Conservation (phyloP, 2,888 invertebrate species). For the Calliopum simillimum region DNA sequence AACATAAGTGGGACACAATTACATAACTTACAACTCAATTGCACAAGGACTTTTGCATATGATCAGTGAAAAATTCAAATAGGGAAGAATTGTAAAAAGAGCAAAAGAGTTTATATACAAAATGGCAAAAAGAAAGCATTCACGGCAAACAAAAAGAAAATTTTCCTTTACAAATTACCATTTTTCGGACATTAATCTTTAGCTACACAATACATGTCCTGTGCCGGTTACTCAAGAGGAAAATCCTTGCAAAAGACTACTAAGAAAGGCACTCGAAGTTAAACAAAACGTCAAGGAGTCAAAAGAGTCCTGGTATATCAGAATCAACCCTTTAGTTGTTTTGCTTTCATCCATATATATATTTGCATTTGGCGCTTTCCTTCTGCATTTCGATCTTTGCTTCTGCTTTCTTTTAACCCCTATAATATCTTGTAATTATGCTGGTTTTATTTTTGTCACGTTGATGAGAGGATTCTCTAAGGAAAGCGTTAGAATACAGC, state of each 20-base stretch:
- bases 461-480: slow-evolving; percentile 26
- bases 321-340: slow-evolving; percentile 9
- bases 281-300: slow-evolving; percentile 37
- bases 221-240: slow-evolving; percentile 39
- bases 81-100: background rate
- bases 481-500: slow-evolving; percentile 24
- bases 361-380: slow-evolving; percentile 27
- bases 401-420: slow-evolving; percentile 28
- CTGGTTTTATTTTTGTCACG: slow-evolving; percentile 21
- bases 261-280: slow-evolving; percentile 40
- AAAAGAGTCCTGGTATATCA: background rate
- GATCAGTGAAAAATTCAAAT: background rate
- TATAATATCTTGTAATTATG: slow-evolving; percentile 22
- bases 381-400: background rate
- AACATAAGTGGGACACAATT: slow-evolving; percentile 43
- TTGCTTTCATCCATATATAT: background rate
- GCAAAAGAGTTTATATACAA: background rate
- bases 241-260: slow-evolving; percentile 25
- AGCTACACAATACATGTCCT: slow-evolving; percentile 20
- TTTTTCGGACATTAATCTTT: slow-evolving; percentile 55
- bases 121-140: background rate
- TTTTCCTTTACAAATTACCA: slow-evolving; percentile 49
- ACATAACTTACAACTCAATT: slow-evolving; percentile 37
- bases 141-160: background rate
- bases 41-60: slow-evolving; percentile 38